Conservation (phyloP, 2,113 vertebrate genomes). For the Sula dactylatra region DNA sequence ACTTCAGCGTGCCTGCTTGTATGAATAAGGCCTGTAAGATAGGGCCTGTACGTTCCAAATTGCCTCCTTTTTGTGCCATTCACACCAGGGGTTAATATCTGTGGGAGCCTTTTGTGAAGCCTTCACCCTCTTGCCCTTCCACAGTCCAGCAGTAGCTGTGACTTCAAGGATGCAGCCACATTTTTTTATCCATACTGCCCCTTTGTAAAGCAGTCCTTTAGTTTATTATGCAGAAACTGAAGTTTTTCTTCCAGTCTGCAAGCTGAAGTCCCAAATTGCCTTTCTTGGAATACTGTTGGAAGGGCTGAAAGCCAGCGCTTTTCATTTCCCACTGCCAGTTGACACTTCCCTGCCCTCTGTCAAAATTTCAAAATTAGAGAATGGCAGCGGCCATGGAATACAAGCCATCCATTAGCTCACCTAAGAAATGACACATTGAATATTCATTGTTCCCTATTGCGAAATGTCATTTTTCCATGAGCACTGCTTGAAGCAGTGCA, state of each 20-base stretch:
- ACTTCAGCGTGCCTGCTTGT: neutral
- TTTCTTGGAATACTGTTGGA: neutral
- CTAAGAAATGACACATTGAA: conserved; percentile 39
- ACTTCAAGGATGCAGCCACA: conserved; percentile 5
- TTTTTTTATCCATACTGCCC: neutral
- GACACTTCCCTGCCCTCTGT: neutral
- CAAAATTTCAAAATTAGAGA: conserved; percentile 3
- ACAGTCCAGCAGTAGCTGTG: neutral
- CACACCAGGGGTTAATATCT: conserved; percentile 34
- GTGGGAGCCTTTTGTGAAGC: conserved; percentile 6
- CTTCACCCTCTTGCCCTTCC: conserved; percentile 17
- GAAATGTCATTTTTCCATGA: conserved; percentile 46
- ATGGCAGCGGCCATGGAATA: neutral
- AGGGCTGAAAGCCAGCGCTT: neutral
- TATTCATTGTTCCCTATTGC: conserved; percentile 52
- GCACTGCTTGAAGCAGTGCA: neutral
- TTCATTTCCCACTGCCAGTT: neutral
- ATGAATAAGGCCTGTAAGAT: conserved; percentile 32
- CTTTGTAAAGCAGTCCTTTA: neutral
- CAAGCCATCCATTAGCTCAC: neutral
- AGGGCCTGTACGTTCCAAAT: conserved; percentile 14
- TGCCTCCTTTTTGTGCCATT: conserved; percentile 23
- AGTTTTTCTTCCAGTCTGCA: neutral
- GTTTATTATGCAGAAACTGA: neutral
- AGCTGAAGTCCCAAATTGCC: conserved; percentile 8